Percentiles rank a stretch among this genome's conserved stretches.
These are phyloP conservation scores for Limnephilus auricula DNA, from an alignment of 2,888 invertebrate species.

Conservation along the genomic window DNA sequence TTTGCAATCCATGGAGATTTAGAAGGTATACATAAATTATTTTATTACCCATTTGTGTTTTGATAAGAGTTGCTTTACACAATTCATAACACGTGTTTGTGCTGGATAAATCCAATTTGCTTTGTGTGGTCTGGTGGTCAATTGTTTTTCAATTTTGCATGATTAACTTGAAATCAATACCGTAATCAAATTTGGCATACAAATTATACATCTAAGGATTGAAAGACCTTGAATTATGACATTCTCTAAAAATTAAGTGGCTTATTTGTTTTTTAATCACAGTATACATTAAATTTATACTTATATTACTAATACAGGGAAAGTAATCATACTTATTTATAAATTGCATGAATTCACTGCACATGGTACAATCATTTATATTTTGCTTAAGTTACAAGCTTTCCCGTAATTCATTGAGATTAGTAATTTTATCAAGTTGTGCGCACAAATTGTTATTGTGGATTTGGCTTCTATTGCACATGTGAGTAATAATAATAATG, in stretches of 20 bases:
- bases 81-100: background rate
- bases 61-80: background rate
- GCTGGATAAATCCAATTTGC: background rate
- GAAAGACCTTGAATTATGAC: background rate
- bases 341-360: background rate
- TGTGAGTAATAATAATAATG: background rate
- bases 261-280: background rate
- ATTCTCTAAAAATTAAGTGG: background rate
- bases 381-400: background rate
- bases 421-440: background rate
- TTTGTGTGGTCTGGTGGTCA: background rate
- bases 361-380: background rate
- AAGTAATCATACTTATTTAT: background rate
- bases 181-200: background rate
- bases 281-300: background rate
- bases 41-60: background rate
- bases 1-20: conserved; percentile 38
- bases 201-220: background rate
- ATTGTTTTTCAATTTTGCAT: background rate
- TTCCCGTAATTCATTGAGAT: background rate
- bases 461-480: background rate
- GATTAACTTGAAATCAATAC: background rate
- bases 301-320: background rate
- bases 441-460: background rate
- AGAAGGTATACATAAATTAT: conserved; percentile 33